Evolutionary conservation across 2,888 invertebrate genomes (phyloP).

Genomic region (Salpingus planirostris): DNA sequence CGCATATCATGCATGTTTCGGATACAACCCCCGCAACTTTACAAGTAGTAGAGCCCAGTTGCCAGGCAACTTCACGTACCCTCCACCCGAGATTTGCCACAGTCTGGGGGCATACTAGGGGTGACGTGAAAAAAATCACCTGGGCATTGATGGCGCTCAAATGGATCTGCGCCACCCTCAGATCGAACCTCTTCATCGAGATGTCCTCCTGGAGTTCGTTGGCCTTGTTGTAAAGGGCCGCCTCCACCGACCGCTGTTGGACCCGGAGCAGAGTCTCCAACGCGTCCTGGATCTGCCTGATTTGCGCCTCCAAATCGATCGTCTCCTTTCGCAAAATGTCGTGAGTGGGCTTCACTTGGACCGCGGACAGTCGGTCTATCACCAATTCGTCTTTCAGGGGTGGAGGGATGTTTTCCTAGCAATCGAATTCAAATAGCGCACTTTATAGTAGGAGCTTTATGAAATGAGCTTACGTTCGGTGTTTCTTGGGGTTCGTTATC

Average conservation of each 20-base stretch:
- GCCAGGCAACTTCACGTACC: slow-evolving; percentile 4
- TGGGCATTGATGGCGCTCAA: slow-evolving; percentile 84
- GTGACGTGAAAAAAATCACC: slow-evolving; percentile 51
- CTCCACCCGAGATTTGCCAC: slow-evolving; percentile 1
- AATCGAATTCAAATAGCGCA: slow-evolving; percentile 3
- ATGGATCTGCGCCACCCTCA: slow-evolving; percentile 84
- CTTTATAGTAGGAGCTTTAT: not conserved
- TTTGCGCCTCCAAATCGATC: slow-evolving; percentile 74
- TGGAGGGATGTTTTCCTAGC: slow-evolving; percentile 62
- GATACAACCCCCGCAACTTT: too few species aligned
- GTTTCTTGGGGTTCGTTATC: slow-evolving; percentile 42
- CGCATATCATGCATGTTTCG: too few species aligned
- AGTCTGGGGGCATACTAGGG: not conserved
- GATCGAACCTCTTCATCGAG: slow-evolving; percentile 87
- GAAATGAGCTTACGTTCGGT: slow-evolving; percentile 42
- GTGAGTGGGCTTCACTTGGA: slow-evolving; percentile 62
- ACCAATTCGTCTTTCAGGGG: slow-evolving; percentile 76
- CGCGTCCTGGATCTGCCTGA: slow-evolving; percentile 79
- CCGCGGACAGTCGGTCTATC: slow-evolving; percentile 63
- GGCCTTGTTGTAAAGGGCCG: slow-evolving; percentile 82
- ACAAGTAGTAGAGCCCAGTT: too few species aligned
- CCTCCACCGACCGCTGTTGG: slow-evolving; percentile 69
- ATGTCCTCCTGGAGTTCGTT: slow-evolving; percentile 94
- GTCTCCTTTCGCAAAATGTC: slow-evolving; percentile 78
- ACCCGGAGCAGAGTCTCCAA: slow-evolving; percentile 74